These are phyloP conservation scores for Eriosoma lanigerum DNA, from an alignment of 1,140 invertebrate genomes.

Conservation along the genomic window DNA sequence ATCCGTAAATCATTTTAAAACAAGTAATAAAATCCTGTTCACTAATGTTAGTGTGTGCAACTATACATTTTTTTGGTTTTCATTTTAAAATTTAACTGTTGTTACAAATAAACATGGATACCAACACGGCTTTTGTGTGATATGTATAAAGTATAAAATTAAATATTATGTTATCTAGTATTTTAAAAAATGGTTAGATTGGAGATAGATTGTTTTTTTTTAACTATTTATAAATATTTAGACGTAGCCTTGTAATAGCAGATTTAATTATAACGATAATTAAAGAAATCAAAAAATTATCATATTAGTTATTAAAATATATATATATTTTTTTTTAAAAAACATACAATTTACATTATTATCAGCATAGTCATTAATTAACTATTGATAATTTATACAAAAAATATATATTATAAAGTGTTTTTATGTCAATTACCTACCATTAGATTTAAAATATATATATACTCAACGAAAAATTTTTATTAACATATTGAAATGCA, in stretches of 20 bases:
- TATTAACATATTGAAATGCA: not conserved
- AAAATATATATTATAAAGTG: slow-evolving; percentile 1
- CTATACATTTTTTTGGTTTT: not conserved
- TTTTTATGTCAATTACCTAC: slow-evolving; percentile 47
- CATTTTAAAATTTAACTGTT: slow-evolving; percentile 4
- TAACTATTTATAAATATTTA: slow-evolving; percentile 38
- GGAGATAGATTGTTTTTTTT: slow-evolving; percentile 13
- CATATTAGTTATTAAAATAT: slow-evolving; percentile 22
- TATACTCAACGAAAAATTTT: not conserved
- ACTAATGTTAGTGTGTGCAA: not conserved
- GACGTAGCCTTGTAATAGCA: not conserved
- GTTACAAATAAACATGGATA: not conserved
- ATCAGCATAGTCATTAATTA: not conserved
- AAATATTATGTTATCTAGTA: slow-evolving; percentile 48
- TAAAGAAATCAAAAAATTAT: not conserved
- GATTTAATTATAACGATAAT: slow-evolving; percentile 16
- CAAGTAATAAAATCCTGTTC: not conserved
- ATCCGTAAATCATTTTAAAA: not conserved
- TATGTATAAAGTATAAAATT: slow-evolving; percentile 50
- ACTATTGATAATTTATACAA: too few relatives aligned
- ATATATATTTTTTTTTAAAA: slow-evolving; percentile 7
- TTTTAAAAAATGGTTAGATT: slow-evolving; percentile 26
- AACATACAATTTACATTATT: slow-evolving; percentile 6
- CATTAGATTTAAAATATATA: slow-evolving; percentile 40
- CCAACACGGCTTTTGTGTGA: slow-evolving; percentile 37